Evolutionary conservation across 2,113 vertebrate species (phyloP).

Genomic region (Oriolus oriolus): DNA sequence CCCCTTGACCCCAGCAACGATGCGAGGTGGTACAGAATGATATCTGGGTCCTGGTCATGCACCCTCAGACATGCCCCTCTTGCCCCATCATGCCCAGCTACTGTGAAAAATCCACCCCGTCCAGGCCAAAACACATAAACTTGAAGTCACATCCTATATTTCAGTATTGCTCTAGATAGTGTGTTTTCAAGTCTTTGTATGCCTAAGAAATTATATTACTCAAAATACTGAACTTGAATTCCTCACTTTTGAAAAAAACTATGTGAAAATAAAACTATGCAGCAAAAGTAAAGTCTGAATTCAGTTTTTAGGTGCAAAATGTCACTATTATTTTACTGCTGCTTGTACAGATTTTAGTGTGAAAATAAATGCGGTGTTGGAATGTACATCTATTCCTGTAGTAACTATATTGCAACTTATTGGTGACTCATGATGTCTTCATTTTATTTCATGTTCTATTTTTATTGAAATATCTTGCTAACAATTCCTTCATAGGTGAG

Average conservation of each 20-base stretch:
- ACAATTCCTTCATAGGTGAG: background rate
- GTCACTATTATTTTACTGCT: background rate
- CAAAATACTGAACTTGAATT: background rate
- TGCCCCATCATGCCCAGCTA: too few species aligned
- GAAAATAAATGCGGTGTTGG: background rate
- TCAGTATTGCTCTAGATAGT: background rate
- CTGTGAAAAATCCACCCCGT: background rate
- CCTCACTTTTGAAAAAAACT: background rate
- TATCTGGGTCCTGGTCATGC: background rate
- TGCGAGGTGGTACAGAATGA: background rate
- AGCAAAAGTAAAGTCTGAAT: background rate
- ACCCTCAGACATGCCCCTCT: accelerated
- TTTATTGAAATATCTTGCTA: background rate
- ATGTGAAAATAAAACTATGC: background rate
- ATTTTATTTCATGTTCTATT: background rate
- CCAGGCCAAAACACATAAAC: background rate
- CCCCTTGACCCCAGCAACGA: background rate
- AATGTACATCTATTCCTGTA: background rate
- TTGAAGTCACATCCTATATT: background rate
- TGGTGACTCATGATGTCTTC: background rate
- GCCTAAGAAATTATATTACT: background rate
- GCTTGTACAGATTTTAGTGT: background rate
- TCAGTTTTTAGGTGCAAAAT: background rate
- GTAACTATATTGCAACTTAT: background rate
- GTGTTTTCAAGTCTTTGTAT: background rate